Evolutionary conservation across 2,888 invertebrate species (phyloP).

Genomic region (Eupeodes latifasciatus): DNA sequence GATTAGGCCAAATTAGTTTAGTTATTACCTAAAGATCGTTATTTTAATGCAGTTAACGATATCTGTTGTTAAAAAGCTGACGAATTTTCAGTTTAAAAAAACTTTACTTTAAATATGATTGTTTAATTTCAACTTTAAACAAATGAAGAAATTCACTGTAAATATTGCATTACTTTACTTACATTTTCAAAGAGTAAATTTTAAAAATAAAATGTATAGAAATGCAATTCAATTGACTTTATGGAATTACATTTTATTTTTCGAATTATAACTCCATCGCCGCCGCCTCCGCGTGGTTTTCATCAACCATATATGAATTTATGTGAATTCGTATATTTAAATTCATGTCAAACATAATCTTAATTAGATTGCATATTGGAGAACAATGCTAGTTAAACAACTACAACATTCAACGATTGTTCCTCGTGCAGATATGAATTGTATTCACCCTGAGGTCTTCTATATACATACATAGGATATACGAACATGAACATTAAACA

Average conservation of each 20-base stretch:
- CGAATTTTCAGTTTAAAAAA: too few species aligned
- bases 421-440: conserved; percentile 28
- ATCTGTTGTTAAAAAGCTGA: too few species aligned
- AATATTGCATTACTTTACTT: too few species aligned
- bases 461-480: neutral
- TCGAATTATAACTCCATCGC: neutral
- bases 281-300: neutral
- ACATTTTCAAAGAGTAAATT: too few species aligned
- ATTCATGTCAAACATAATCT: conserved; percentile 41
- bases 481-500: conserved; percentile 34
- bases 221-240: conserved; percentile 9
- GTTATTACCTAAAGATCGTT: too few species aligned
- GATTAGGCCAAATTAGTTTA: too few species aligned
- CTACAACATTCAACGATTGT: conserved; percentile 51
- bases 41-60: too few species aligned
- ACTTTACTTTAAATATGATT: too few species aligned
- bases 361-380: conserved; percentile 62
- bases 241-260: neutral
- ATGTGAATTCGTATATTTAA: neutral
- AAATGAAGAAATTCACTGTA: too few species aligned
- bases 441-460: conserved; percentile 56
- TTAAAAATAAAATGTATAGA: too few species aligned
- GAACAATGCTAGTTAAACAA: conserved; percentile 60
- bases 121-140: too few species aligned
- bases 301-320: neutral